Evolutionary conservation across 2,113 vertebrate species (phyloP).

Genomic region (Cryptomyrus ogoouensis): DNA sequence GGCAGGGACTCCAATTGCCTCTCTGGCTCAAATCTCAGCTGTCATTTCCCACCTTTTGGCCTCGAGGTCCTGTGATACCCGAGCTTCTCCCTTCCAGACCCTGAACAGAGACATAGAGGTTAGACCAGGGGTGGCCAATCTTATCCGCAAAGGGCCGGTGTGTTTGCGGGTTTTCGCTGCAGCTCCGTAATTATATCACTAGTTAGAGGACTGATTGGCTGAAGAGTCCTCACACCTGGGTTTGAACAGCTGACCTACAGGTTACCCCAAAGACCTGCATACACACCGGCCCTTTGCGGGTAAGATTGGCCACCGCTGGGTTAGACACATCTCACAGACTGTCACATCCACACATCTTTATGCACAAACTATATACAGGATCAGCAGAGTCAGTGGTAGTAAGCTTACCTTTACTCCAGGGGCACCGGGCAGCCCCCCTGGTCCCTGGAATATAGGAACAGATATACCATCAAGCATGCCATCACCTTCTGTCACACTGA

Average conservation of each 20-base stretch:
- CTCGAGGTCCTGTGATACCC: conserved; percentile 37
- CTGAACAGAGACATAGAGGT: conserved; percentile 31
- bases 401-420: conserved; percentile 15
- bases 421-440: background rate
- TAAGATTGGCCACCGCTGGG: too few relatives aligned
- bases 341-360: background rate
- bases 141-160: too few relatives aligned
- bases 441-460: background rate
- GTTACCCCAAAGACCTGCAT: too few relatives aligned
- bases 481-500: background rate
- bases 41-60: conserved; percentile 39
- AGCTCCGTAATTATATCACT: too few relatives aligned
- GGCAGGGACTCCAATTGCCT: background rate
- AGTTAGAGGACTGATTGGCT: too few relatives aligned
- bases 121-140: too few relatives aligned
- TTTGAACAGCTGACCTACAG: too few relatives aligned
- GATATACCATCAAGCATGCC: background rate
- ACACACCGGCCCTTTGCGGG: too few relatives aligned
- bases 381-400: background rate
- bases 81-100: conserved; percentile 44
- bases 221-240: too few relatives aligned
- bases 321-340: background rate
- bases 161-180: too few relatives aligned
- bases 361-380: background rate
- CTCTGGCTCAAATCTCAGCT: background rate